Percentiles rank a stretch among this genome's conserved stretches.
phyloP scores from a whole-genome alignment of 2,797 vertebrate genomes.

The Percopsis omiscomaycus region DNA sequence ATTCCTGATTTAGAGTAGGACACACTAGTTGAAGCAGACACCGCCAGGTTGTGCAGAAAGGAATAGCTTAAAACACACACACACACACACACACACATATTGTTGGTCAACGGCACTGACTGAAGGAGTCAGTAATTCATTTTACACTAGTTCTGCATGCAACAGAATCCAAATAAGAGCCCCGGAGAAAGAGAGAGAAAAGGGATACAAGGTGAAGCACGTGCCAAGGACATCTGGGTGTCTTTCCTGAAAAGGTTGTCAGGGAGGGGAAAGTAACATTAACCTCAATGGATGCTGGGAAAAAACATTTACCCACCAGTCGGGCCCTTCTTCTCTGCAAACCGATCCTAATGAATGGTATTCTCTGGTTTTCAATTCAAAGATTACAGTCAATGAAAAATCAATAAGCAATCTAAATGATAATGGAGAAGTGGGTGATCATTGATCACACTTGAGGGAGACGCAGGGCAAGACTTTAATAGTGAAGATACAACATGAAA shows the following conservation, averaged over 20 bases:
- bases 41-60: too few relatives aligned
- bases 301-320: constrained; percentile 49
- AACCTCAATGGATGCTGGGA: constrained; percentile 6
- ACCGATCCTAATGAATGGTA: constrained; percentile 16
- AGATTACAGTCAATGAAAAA: constrained; percentile 49
- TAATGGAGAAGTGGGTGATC: constrained; percentile 43
- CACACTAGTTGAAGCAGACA: too few relatives aligned
- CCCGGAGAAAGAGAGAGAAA: not conserved
- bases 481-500: too few relatives aligned
- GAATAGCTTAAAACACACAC: too few relatives aligned
- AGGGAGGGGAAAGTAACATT: constrained; percentile 17
- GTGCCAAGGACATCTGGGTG: constrained; percentile 20
- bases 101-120: constrained; percentile 7
- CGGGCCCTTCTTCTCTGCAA: constrained; percentile 37
- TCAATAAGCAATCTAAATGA: constrained; percentile 68
- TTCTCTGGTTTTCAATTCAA: constrained; percentile 34
- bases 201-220: constrained; percentile 8
- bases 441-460: constrained; percentile 24
- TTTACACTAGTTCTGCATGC: not conserved
- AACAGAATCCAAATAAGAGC: not conserved
- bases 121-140: constrained; percentile 2
- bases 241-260: constrained; percentile 7
- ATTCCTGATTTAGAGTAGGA: too few relatives aligned
- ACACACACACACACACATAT: not conserved
- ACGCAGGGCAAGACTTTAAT: not conserved